Conservation (phyloP, 2,797 vertebrate genomes). For the Lepus oiostolus region DNA sequence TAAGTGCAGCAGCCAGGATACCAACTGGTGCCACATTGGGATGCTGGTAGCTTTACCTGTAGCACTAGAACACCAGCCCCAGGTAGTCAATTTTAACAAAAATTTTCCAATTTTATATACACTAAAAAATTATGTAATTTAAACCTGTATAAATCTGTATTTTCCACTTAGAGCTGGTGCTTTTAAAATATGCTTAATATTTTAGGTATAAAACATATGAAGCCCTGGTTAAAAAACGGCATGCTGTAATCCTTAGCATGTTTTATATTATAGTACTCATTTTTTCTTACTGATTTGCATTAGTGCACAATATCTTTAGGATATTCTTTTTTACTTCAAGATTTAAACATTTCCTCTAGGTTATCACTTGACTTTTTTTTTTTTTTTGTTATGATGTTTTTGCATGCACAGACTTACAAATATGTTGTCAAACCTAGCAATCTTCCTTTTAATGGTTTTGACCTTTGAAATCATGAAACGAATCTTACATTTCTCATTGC, state of each 20-base stretch:
- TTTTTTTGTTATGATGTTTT: background rate
- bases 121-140: background rate
- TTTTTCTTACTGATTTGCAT: background rate
- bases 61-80: no score
- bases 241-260: background rate
- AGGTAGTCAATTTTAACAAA: background rate
- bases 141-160: background rate
- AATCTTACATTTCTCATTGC: background rate
- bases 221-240: background rate
- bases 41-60: no score
- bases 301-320: background rate
- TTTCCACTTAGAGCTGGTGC: background rate
- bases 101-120: background rate
- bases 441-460: background rate
- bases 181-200: conserved; percentile 20
- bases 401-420: background rate
- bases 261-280: background rate
- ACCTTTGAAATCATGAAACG: background rate
- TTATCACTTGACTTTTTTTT: background rate
- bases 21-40: no score
- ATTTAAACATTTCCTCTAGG: background rate
- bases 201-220: background rate
- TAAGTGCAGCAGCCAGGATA: no score
- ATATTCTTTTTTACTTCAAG: background rate
- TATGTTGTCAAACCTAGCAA: background rate